phyloP scores from a whole-genome alignment of 2,113 vertebrate genomes.

The Cyphomyrus plagiostoma region DNA sequence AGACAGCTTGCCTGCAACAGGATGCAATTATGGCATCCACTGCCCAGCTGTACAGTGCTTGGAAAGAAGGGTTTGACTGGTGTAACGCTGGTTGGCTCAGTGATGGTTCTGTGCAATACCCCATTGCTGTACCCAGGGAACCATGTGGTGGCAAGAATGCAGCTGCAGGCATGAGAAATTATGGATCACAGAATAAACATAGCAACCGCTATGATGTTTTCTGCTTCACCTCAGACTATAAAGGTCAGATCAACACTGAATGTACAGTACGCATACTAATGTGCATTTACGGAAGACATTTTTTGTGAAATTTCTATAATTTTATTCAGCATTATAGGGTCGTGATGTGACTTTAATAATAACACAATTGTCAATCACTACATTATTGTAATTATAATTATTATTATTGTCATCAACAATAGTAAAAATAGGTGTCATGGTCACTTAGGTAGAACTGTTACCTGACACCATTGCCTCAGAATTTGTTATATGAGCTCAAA shows the following conservation, averaged over 20 bases:
- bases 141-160: constrained; percentile 77
- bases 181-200: constrained; percentile 75
- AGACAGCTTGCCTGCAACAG: constrained; percentile 71
- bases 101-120: constrained; percentile 86
- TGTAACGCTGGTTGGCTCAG: constrained; percentile 94
- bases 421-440: not conserved
- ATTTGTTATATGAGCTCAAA: not conserved
- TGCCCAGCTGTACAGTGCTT: constrained; percentile 78
- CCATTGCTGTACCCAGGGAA: constrained; percentile 79
- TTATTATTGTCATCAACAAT: not conserved
- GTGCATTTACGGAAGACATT: not conserved
- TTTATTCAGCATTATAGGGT: not conserved
- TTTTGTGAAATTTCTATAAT: not conserved
- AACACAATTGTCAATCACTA: not conserved
- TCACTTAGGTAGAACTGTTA: not conserved
- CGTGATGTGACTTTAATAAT: not conserved
- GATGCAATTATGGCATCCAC: constrained; percentile 73
- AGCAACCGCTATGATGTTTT: constrained; percentile 80
- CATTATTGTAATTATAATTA: not conserved
- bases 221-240: constrained; percentile 75
- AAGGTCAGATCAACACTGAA: constrained; percentile 58
- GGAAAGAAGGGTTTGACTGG: constrained; percentile 84
- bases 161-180: constrained; percentile 77
- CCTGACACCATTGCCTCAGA: not conserved
- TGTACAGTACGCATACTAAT: not conserved